Percentiles rank a stretch among this genome's conserved stretches.
These are phyloP conservation scores for Therioaphis trifolii DNA, from an alignment of 2,888 invertebrate genomes.

Conservation along the genomic window DNA sequence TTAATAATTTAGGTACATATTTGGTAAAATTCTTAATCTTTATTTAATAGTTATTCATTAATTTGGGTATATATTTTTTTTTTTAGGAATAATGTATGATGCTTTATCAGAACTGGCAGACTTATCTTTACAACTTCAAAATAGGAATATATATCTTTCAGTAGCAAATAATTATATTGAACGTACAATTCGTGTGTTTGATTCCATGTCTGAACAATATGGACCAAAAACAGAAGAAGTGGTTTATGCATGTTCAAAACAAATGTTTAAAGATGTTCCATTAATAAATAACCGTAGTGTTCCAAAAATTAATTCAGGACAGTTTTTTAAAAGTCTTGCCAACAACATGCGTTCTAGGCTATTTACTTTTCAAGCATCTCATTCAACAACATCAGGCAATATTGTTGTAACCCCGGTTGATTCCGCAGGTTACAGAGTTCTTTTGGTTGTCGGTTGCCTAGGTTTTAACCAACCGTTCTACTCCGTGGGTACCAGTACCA, in stretches of 20 bases:
- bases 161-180: constrained; percentile 11
- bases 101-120: constrained; percentile 5
- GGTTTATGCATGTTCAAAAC: constrained; percentile 17
- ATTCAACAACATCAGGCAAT: neutral
- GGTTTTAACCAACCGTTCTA: too few relatives aligned
- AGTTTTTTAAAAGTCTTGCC: too few relatives aligned
- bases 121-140: constrained; percentile 26
- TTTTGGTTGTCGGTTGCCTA: too few relatives aligned
- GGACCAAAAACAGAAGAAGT: constrained; percentile 46
- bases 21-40: too few relatives aligned
- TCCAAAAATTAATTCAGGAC: constrained; percentile 16
- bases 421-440: too few relatives aligned
- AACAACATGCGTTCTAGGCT: constrained; percentile 23
- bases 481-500: too few relatives aligned
- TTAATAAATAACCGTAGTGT: constrained; percentile 29
- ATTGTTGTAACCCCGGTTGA: too few relatives aligned
- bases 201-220: constrained; percentile 26
- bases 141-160: constrained; percentile 24
- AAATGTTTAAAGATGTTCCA: constrained; percentile 28
- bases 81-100: constrained; percentile 22
- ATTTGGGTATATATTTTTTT: too few relatives aligned
- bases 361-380: constrained; percentile 22
- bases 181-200: constrained; percentile 10
- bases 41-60: too few relatives aligned
- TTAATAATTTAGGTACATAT: too few relatives aligned